Conservation (phyloP, 2,888 invertebrate species). For the Drosophila sordidula region DNA sequence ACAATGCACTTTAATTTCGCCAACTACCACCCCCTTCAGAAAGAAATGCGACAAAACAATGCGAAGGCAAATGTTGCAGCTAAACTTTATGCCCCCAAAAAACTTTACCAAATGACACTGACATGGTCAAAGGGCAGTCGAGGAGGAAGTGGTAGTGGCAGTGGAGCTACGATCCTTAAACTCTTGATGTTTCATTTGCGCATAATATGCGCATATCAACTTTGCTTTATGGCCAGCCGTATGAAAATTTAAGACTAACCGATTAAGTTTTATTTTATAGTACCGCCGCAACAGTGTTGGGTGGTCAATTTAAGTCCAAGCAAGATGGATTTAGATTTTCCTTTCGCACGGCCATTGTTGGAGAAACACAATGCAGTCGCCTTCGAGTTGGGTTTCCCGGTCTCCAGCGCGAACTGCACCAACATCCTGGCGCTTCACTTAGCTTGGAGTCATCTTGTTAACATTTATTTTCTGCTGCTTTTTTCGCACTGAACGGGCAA, state of each 20-base stretch:
- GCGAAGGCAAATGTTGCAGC: conserved; percentile 77
- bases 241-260: conserved; percentile 41
- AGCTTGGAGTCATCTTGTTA: conserved; percentile 67
- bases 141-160: not conserved
- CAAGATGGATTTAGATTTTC: conserved; percentile 39
- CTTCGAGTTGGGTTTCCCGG: conserved; percentile 22
- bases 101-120: conserved; percentile 75
- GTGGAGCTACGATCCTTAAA: conserved; percentile 11
- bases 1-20: conserved; percentile 79
- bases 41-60: conserved; percentile 67
- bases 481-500: conserved; percentile 35
- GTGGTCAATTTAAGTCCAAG: conserved; percentile 32
- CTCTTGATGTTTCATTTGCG: conserved; percentile 51
- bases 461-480: conserved; percentile 71
- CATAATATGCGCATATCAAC: conserved; percentile 43
- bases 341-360: conserved; percentile 30
- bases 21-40: conserved; percentile 1
- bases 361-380: conserved; percentile 42
- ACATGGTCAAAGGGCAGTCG: conserved; percentile 46
- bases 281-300: too few species aligned
- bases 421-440: conserved; percentile 22
- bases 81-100: conserved; percentile 76
- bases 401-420: conserved; percentile 22
- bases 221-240: conserved; percentile 53
- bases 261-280: conserved; percentile 10